These are phyloP conservation scores for Drosophila bipectinata DNA, from an alignment of 1,140 invertebrate genomes.

Conservation along the genomic window DNA sequence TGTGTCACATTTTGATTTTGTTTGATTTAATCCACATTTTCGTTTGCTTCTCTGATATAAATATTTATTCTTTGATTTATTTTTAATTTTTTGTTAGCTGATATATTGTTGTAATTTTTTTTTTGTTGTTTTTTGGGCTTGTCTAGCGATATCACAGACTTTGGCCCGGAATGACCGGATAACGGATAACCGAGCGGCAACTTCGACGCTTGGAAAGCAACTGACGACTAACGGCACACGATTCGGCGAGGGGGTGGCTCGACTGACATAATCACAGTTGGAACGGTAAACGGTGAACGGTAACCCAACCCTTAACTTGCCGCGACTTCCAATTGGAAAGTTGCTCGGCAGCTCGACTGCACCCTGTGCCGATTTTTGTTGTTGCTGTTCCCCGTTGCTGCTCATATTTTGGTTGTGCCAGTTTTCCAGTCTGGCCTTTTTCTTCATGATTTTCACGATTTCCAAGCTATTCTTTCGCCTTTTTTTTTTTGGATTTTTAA, in stretches of 20 bases:
- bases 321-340: constrained; percentile 75
- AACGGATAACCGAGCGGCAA: constrained; percentile 53
- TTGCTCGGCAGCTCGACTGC: constrained; percentile 41
- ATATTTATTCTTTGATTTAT: constrained; percentile 2
- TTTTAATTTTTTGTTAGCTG: constrained; percentile 7
- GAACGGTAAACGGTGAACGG: constrained; percentile 17
- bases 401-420: constrained; percentile 68
- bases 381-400: constrained; percentile 28
- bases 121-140: constrained; percentile 12
- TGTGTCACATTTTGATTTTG: constrained; percentile 45
- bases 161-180: constrained; percentile 53
- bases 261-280: constrained; percentile 80
- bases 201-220: constrained; percentile 80
- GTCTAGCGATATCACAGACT: constrained; percentile 68
- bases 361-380: constrained; percentile 64
- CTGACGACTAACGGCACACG: constrained; percentile 56
- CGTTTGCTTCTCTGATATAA: constrained; percentile 22
- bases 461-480: not conserved
- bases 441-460: constrained; percentile 18
- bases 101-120: not conserved
- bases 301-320: constrained; percentile 77
- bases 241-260: constrained; percentile 33
- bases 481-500: constrained; percentile 19
- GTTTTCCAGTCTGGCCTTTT: constrained; percentile 71
- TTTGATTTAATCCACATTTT: constrained; percentile 41